phyloP scores from a whole-genome alignment of 2,888 invertebrate species.

The Sarcophaga rosellei region DNA sequence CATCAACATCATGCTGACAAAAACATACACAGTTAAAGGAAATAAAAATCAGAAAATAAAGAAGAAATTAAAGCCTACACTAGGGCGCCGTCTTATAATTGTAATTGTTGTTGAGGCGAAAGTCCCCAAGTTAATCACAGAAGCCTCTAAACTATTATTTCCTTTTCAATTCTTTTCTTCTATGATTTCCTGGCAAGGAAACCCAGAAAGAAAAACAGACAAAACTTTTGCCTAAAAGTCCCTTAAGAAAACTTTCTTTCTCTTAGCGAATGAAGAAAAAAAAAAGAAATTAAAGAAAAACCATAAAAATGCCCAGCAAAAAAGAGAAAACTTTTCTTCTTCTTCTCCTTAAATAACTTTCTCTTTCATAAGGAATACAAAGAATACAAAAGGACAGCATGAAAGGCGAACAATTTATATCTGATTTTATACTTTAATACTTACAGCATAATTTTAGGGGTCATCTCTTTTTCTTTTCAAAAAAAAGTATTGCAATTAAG shows the following conservation, averaged over 20 bases:
- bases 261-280: slow-evolving; percentile 34
- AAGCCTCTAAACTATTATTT: slow-evolving; percentile 71
- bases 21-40: neutral
- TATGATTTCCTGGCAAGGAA: neutral
- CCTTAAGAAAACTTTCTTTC: slow-evolving; percentile 18
- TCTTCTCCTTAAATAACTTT: slow-evolving; percentile 45
- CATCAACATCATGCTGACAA: slow-evolving; percentile 15
- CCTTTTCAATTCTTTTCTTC: slow-evolving; percentile 15
- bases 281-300: slow-evolving; percentile 54
- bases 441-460: slow-evolving; percentile 42
- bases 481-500: slow-evolving; percentile 70
- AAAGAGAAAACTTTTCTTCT: slow-evolving; percentile 31
- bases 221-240: slow-evolving; percentile 16
- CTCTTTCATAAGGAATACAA: slow-evolving; percentile 14
- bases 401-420: neutral
- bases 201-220: slow-evolving; percentile 8
- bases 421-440: neutral
- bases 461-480: neutral
- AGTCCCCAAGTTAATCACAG: slow-evolving; percentile 72
- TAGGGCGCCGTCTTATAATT: slow-evolving; percentile 51
- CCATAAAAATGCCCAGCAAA: slow-evolving; percentile 23
- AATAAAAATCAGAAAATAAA: neutral
- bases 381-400: neutral
- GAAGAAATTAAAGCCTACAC: slow-evolving; percentile 61
- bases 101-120: slow-evolving; percentile 44